phyloP scores from a whole-genome alignment of 2,113 vertebrate genomes.

The Pomatorhinus ruficollis region DNA sequence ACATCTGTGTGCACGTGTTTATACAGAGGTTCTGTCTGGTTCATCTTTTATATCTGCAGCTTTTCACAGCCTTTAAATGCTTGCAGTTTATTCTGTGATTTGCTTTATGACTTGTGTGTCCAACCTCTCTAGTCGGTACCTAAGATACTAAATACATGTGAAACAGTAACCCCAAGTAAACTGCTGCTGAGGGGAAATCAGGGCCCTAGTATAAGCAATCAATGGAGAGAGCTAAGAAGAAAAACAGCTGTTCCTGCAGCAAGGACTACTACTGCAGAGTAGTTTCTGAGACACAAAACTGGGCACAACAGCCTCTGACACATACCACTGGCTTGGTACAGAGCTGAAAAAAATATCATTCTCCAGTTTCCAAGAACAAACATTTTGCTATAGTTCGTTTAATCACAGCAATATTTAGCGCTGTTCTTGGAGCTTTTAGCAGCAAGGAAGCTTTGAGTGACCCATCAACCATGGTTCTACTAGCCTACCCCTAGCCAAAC shows the following conservation, averaged over 20 bases:
- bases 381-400: neutral
- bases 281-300: neutral
- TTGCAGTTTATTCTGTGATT: slow-evolving; percentile 1
- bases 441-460: neutral
- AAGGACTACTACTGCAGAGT: neutral
- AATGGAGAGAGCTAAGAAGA: slow-evolving; percentile 22
- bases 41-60: neutral
- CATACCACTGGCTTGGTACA: slow-evolving; percentile 33
- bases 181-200: neutral
- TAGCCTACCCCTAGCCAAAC: neutral
- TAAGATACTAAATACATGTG: neutral
- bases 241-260: slow-evolving; percentile 46
- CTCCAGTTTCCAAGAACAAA: slow-evolving; percentile 14
- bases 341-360: slow-evolving; percentile 37
- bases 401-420: neutral
- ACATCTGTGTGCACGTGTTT: neutral
- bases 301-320: slow-evolving; percentile 22
- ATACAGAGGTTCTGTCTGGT: neutral
- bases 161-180: slow-evolving; percentile 33
- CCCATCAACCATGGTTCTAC: neutral
- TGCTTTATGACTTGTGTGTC: neutral
- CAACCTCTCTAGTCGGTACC: neutral
- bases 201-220: neutral
- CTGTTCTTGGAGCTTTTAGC: neutral
- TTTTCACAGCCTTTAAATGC: neutral